Evolutionary conservation across 2,113 vertebrate species (phyloP), one percentile per base, ranked within the genome.

Genomic region (Scortum barcoo): DNA sequence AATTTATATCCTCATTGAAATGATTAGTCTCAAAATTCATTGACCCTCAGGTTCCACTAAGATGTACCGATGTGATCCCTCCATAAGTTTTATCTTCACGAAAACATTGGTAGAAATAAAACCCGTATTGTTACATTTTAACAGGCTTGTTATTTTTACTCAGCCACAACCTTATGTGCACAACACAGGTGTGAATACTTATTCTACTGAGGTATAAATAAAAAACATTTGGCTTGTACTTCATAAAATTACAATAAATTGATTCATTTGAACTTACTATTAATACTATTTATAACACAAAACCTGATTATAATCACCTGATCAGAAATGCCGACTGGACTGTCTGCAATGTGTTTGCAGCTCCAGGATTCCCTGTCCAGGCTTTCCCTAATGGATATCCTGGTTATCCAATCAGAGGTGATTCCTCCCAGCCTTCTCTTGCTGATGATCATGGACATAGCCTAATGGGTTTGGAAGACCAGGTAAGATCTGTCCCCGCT

Each of bases 371-470:
- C 87, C 96, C 96, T 2, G 92, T 96, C 57, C 96, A 97, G 90
- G 95, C 96, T 67, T 97, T 98, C 92, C 97, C 97, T 81, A 99
- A 99, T 24, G 98, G 98, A 83, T 99, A 98, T 86, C 97, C 95
- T 51, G 97, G 95, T 88, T 99, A 97, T 92, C 95, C 95, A 72
- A 91, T 96, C 79, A 95, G 97, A 67, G 96, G 95, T 51, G 98
- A 98, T 69, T 92, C 95, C 3, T 94, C 96, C 0, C 96, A 99
- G 63, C 96, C 97, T 72, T 97, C 97, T 0, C 93, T 98, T 81
- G 94, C 95, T 16, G 98, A 99, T 20, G 97, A 99, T 76, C 96
- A 97, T 2, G 96, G 96, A 48, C 98, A 97, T 62, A 94, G 96
- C 86, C 96, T 99, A 68, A 96, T 99, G 86, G 96, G 95, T 73